Evolutionary conservation across 1,140 invertebrate species (phyloP).

Genomic region (Drosophila arizonae): DNA sequence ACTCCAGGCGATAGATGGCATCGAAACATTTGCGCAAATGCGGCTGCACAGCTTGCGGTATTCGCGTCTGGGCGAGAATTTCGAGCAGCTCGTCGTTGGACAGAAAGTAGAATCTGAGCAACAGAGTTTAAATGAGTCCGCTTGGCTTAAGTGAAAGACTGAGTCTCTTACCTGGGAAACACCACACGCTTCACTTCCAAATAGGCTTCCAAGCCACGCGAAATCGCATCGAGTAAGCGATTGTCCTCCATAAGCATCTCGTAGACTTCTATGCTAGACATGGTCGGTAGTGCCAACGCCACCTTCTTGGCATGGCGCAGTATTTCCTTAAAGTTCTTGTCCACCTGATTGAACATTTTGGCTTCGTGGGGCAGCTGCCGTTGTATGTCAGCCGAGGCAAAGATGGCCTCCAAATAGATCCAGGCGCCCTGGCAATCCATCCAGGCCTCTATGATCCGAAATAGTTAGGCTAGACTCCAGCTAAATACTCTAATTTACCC

Average conservation of each 20-base stretch:
- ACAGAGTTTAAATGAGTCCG: background rate
- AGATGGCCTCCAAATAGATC: conserved; percentile 94
- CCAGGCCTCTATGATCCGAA: conserved; percentile 89
- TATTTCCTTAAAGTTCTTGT: conserved; percentile 93
- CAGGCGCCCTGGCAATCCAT: conserved; percentile 91
- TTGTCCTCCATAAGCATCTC: conserved; percentile 90
- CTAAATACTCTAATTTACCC: conserved; percentile 37
- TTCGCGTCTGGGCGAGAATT: conserved; percentile 94
- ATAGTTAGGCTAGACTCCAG: background rate
- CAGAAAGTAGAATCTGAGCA: conserved; percentile 92
- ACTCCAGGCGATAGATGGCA: conserved; percentile 91
- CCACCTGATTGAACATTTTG: conserved; percentile 91
- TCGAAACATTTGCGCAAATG: conserved; percentile 96
- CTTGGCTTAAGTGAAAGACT: background rate
- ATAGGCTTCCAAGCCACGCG: conserved; percentile 92
- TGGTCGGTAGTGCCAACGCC: conserved; percentile 88
- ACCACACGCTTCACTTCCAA: conserved; percentile 94
- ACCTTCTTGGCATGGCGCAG: conserved; percentile 89
- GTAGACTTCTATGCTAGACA: conserved; percentile 87
- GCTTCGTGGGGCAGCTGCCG: conserved; percentile 92
- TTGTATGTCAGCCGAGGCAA: conserved; percentile 94
- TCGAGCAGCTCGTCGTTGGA: conserved; percentile 97
- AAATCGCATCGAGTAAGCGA: conserved; percentile 89
- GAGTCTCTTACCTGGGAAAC: conserved; percentile 87
- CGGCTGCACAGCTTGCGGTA: conserved; percentile 93